Base-by-base conservation (phyloP, 2,888 invertebrate species). In the Coelinius sp. region DNA sequence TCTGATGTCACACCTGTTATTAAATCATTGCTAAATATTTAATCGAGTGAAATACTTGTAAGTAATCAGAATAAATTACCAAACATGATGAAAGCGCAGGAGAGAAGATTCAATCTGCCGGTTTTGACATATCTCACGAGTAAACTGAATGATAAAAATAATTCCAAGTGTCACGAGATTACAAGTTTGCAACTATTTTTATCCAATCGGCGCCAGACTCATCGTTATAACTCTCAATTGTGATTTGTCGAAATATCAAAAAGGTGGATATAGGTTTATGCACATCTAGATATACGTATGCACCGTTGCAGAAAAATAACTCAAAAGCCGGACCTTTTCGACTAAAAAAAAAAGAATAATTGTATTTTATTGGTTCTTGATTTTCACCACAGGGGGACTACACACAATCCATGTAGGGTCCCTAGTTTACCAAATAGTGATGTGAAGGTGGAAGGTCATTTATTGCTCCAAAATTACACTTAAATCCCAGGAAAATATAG, bases 91-190 rank as follows among this genome's bases (percentile, higher is more conserved):
- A 53, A 53, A 53, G n/a, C n/a, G n/a, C n/a, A n/a, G n/a, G n/a
- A n/a, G n/a, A n/a, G 25, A 25, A 53, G 8, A 5, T 25, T n/a
- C 14, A 24, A 53, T 25, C 25, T 53, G 53, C 53, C 53, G 53
- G 53, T 53, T 53, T 53, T 53, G 53, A 53, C 53, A 53, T 24
- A 25, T 53, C 12, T n/a, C n/a, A 41, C 24, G 25, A 24, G 22
- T 25, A 25, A 25, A 25, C 24, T n/a, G 25, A 53, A 24, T n/a
- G 24, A 53, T 53, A n/a, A 6, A 53, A 41, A 41, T 41, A 41
- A 53, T 53, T n/a, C 53, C 53, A 53, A 53, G 8, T 53, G 53
- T 53, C 53, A 53, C 53, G 53, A 53, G 25, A 53, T 53, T 25
- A 53, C 25, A 24, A 20, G 22, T 17, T 41, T 52, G 52, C n/a